Evolutionary conservation across 2,113 vertebrate genomes (phyloP).

Genomic region (Dipodomys ordii): DNA sequence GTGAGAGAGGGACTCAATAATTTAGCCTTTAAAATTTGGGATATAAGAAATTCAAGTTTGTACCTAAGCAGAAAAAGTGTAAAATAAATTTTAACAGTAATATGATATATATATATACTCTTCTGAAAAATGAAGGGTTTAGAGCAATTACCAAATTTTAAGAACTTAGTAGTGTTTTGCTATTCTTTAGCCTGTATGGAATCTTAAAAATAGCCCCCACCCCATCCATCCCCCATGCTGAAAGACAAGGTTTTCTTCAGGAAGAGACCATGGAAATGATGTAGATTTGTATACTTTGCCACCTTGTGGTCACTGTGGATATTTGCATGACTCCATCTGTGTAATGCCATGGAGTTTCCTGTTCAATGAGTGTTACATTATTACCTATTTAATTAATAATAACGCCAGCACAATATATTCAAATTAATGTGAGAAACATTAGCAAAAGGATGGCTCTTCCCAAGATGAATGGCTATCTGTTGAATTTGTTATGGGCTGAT

Average conservation of each 20-base stretch:
- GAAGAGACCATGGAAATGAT: conserved; percentile 17
- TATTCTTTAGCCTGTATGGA: conserved; percentile 55
- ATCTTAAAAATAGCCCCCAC: background rate
- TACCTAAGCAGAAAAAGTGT: conserved; percentile 49
- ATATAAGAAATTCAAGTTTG: conserved; percentile 65
- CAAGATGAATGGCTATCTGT: background rate
- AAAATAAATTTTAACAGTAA: conserved; percentile 66
- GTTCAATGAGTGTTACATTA: background rate
- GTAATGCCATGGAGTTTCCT: background rate
- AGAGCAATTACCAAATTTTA: conserved; percentile 62
- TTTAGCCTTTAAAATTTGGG: conserved; percentile 68
- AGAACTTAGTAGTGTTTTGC: conserved; percentile 63
- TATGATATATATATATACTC: background rate
- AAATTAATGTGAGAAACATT: background rate
- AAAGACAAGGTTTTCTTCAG: conserved; percentile 13
- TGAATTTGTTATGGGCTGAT: conserved; percentile 3
- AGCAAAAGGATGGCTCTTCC: background rate
- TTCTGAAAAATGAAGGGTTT: conserved; percentile 61
- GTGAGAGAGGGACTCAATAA: conserved; percentile 34
- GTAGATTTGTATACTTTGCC: conserved; percentile 84
- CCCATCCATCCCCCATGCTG: background rate
- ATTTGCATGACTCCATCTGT: conserved; percentile 44
- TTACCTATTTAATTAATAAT: background rate
- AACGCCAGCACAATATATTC: background rate
- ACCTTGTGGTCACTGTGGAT: conserved; percentile 82